These are phyloP conservation scores for Aegotheles bennettii DNA, from an alignment of 2,113 vertebrate species.

Conservation along the genomic window DNA sequence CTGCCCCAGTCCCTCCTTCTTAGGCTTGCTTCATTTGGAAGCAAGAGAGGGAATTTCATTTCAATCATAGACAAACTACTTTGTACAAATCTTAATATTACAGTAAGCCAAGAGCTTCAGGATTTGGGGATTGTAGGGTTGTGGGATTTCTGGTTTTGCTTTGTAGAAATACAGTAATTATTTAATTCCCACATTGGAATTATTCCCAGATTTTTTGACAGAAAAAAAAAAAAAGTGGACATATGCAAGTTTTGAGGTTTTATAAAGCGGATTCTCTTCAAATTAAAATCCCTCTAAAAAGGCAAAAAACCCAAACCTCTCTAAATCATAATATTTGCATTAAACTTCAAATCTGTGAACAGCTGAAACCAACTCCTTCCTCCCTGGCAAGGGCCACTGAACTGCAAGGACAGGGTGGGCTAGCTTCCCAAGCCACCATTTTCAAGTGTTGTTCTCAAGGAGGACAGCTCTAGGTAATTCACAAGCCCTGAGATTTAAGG, in stretches of 20 bases:
- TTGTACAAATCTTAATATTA: background rate
- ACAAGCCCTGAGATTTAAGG: rapidly evolving
- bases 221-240: background rate
- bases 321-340: background rate
- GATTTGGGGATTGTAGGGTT: background rate
- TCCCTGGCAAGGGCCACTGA: background rate
- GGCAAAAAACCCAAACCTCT: background rate
- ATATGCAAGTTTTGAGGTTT: background rate
- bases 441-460: background rate
- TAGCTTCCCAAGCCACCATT: background rate
- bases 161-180: background rate
- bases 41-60: background rate
- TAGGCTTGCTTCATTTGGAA: background rate
- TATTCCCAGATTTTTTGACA: background rate
- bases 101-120: background rate
- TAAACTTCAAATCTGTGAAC: background rate
- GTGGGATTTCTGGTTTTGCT: background rate
- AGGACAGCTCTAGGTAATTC: background rate
- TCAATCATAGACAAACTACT: background rate
- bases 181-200: background rate
- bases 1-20: background rate
- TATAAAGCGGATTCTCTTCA: background rate
- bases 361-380: background rate
- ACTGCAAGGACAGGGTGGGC: background rate
- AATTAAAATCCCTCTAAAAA: background rate